Percentiles rank a stretch among this genome's conserved stretches.
Evolutionary conservation across 35 echinoderm and acorn worm species (phyloP).

Genomic region (Heliocidaris tuberculata): DNA sequence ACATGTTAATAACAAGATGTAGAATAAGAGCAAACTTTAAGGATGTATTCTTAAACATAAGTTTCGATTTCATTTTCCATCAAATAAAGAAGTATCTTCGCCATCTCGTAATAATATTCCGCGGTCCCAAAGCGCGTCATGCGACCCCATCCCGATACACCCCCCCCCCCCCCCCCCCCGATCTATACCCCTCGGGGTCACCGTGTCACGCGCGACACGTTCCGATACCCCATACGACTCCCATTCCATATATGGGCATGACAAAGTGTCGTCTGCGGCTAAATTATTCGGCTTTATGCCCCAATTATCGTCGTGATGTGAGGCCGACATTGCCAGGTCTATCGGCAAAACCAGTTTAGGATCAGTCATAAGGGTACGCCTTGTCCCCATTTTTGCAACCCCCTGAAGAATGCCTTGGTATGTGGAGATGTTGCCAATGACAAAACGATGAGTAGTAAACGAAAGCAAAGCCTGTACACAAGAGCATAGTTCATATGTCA

Average conservation of each 20-base stretch:
- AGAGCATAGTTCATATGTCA: no score
- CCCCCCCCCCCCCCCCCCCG: background rate
- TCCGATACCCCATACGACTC: background rate
- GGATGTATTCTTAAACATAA: background rate
- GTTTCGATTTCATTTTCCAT: background rate
- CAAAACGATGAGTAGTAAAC: no score
- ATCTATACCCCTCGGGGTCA: background rate
- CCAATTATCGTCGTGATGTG: constrained; percentile 1
- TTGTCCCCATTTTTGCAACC: background rate
- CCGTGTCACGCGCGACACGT: background rate
- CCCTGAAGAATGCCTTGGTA: background rate
- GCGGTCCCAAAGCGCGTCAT: background rate
- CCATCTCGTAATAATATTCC: background rate
- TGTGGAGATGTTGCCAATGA: no score
- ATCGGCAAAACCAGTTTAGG: background rate
- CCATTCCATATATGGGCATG: constrained; percentile 1
- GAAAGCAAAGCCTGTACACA: no score
- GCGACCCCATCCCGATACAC: background rate
- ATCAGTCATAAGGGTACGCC: background rate
- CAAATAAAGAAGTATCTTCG: background rate
- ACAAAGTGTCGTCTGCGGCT: background rate
- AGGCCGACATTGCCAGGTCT: background rate
- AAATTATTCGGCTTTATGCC: background rate
- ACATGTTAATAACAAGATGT: background rate
- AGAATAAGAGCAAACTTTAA: background rate